Percentiles rank a stretch among this genome's conserved stretches.
Conservation (phyloP, 2,797 vertebrate genomes). For the Meda fulgida region DNA sequence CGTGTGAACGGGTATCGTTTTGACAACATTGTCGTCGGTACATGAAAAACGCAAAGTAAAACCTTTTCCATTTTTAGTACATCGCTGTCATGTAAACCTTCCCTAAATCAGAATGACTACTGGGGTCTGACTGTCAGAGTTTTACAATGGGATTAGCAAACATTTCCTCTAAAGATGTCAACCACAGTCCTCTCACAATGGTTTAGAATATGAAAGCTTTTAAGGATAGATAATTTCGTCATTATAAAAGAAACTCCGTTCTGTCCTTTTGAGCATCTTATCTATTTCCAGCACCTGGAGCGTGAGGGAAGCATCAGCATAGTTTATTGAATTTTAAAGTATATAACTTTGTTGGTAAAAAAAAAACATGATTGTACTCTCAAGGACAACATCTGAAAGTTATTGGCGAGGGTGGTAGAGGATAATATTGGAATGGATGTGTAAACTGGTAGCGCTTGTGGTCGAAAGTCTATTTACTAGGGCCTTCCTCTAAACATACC, state of each 20-base stretch:
- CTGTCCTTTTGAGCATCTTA: background rate
- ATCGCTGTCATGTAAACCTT: background rate
- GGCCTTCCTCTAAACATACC: background rate
- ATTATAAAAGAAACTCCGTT: background rate
- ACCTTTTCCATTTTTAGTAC: background rate
- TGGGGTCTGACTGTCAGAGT: background rate
- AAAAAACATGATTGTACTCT: background rate
- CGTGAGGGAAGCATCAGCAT: background rate
- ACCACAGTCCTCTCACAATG: background rate
- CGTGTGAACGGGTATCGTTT: background rate
- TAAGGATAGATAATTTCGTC: background rate
- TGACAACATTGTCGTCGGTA: background rate
- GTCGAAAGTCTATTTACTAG: background rate
- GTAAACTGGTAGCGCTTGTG: background rate
- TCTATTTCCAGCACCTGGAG: constrained; percentile 4
- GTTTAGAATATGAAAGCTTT: constrained; percentile 36
- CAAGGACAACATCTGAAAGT: constrained; percentile 4
- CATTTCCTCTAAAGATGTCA: background rate
- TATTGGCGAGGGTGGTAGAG: background rate
- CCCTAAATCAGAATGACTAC: background rate
- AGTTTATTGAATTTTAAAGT: background rate
- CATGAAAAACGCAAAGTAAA: background rate
- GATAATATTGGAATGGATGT: background rate
- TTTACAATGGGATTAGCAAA: background rate
- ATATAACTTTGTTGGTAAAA: background rate